Percentiles rank a stretch among this genome's conserved stretches.
These are phyloP conservation scores for Pseudanteris insignis DNA, from an alignment of 2,888 invertebrate species.

Conservation along the genomic window DNA sequence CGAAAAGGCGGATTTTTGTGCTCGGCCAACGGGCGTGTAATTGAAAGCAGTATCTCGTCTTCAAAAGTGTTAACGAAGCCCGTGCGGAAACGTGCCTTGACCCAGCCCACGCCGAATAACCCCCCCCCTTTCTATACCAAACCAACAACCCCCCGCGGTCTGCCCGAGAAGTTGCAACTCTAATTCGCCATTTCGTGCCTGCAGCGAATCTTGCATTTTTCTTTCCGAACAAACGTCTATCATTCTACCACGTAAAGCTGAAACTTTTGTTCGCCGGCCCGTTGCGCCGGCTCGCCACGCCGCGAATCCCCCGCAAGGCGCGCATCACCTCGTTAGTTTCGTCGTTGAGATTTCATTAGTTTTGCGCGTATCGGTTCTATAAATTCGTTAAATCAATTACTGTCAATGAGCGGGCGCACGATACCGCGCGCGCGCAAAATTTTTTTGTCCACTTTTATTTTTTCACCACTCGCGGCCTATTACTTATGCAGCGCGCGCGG, in stretches of 20 bases:
- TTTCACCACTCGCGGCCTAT: conserved; percentile 5
- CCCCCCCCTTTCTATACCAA: no score
- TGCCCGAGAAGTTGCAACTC: conserved; percentile 63
- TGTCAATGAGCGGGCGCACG: conserved; percentile 24
- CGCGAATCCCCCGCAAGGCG: conserved; percentile 34
- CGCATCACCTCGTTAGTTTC: conserved; percentile 42
- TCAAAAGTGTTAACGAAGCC: conserved; percentile 29
- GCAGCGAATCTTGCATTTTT: conserved; percentile 67
- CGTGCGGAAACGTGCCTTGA: conserved; percentile 54
- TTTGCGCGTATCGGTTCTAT: conserved; percentile 31
- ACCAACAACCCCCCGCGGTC: no score
- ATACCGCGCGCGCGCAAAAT: no score
- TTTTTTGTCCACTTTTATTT: conserved; percentile 8
- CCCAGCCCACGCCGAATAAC: conserved; percentile 60
- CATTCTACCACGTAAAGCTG: conserved; percentile 65
- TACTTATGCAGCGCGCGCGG: conserved; percentile 14
- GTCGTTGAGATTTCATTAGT: conserved; percentile 45
- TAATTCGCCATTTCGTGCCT: conserved; percentile 68
- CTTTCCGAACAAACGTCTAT: conserved; percentile 67
- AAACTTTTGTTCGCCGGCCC: conserved; percentile 61
- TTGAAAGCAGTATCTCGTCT: conserved; percentile 37
- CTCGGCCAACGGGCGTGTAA: conserved; percentile 21
- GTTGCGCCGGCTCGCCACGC: conserved; percentile 48
- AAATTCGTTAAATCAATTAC: conserved; percentile 40
- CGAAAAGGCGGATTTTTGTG: no score